Conservation (phyloP, 2,797 vertebrate species). For the Pangasius djambal region DNA sequence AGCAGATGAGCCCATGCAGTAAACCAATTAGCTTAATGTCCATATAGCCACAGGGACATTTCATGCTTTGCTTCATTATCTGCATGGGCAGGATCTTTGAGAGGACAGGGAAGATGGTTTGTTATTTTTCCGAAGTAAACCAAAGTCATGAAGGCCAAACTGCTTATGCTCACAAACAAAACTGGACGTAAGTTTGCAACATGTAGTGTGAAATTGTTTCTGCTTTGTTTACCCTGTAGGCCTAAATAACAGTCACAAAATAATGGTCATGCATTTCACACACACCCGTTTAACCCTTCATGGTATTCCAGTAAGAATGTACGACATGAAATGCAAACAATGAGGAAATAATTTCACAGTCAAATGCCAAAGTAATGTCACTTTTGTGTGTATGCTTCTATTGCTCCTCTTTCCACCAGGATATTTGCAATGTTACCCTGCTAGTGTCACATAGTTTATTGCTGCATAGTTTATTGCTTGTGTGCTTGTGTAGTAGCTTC, state of each 20-base stretch:
- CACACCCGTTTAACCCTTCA: not conserved
- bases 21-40: constrained; percentile 49
- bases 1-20: constrained; percentile 18
- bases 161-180: not conserved
- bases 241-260: not conserved
- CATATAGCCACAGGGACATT: constrained; percentile 31
- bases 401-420: not conserved
- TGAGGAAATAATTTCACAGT: not conserved
- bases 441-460: not conserved
- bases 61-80: constrained; percentile 44
- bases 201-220: not conserved
- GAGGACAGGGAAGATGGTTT: not conserved
- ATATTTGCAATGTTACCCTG: not conserved
- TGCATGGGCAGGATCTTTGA: constrained; percentile 37
- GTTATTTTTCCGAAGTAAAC: not conserved
- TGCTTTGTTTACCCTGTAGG: not conserved
- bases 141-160: not conserved
- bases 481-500: not conserved
- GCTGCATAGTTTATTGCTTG: not conserved
- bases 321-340: not conserved
- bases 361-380: not conserved
- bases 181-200: not conserved
- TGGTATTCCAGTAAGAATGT: not conserved
- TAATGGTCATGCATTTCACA: constrained; percentile 1
- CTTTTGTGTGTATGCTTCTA: not conserved